Evolutionary conservation across 2,113 vertebrate genomes (phyloP).

Genomic region (Conger conger): DNA sequence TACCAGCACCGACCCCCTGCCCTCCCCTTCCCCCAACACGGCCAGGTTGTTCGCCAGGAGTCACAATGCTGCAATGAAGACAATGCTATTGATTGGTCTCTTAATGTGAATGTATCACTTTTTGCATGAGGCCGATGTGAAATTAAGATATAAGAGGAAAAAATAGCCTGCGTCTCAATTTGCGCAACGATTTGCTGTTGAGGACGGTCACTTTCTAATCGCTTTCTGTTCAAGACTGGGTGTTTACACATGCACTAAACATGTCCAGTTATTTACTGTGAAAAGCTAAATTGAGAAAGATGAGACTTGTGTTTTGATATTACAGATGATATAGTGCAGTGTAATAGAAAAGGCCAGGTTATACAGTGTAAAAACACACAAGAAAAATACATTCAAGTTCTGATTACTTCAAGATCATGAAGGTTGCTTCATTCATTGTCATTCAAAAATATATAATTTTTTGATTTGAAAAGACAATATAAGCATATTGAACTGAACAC

Average conservation of each 20-base stretch:
- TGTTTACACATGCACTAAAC: slow-evolving; percentile 56
- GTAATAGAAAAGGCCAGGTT: slow-evolving; percentile 53
- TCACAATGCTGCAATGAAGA: slow-evolving; percentile 53
- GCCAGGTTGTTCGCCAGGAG: slow-evolving; percentile 44
- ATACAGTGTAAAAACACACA: slow-evolving; percentile 33
- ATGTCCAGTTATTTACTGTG: slow-evolving; percentile 61
- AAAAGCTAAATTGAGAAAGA: slow-evolving; percentile 66
- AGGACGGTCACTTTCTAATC: slow-evolving; percentile 63
- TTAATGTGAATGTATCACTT: slow-evolving; percentile 69
- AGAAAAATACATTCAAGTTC: slow-evolving; percentile 5
- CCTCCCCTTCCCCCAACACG: not conserved
- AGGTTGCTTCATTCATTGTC: not conserved
- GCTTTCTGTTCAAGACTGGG: slow-evolving; percentile 42
- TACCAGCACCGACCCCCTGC: not conserved
- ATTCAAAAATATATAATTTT: not conserved
- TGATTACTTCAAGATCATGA: not conserved
- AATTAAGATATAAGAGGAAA: slow-evolving; percentile 71
- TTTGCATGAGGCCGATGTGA: slow-evolving; percentile 57
- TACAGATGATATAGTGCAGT: slow-evolving; percentile 61
- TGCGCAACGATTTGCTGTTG: slow-evolving; percentile 61
- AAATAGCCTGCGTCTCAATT: slow-evolving; percentile 66
- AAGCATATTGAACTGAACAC: not conserved
- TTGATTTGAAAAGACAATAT: not conserved
- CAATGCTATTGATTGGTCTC: slow-evolving; percentile 63
- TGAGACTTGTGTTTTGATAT: slow-evolving; percentile 56